Evolutionary conservation across 1,140 invertebrate genomes (phyloP), one percentile per base, ranked within the genome.

Genomic region (Meloidogyne chitwoodi): DNA sequence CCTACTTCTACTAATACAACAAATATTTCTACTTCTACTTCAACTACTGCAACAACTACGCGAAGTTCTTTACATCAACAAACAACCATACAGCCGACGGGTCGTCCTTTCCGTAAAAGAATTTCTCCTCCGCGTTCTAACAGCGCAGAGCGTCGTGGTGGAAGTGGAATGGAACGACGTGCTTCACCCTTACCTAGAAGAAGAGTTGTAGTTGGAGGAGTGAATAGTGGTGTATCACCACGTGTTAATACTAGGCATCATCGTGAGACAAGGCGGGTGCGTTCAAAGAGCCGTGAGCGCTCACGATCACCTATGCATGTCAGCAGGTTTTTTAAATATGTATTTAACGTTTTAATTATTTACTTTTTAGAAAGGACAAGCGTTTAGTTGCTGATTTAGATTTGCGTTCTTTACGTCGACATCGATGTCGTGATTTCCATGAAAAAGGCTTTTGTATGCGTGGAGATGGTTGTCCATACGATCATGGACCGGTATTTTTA

Each of bases 381-480:
- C 74, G 74, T 74, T 22, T 64, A 64, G 71, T 44, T 27, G 68
- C 29, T n/a, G 68, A 73, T 26, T 61, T 73, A 6, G 56, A 73
- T 10, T 48, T 61, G 24, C 71, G 71, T 2, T 73, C 71, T 16
- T 70, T 56, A 16, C 75, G 76, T 22, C 41, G 76, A 26, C 78
- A 80, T 27, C 77, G 77, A 5, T 78, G 77, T 29, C 77, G 77
- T 10, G 77, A 78, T 75, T 78, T 78, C 27, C 76, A 78, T 75
- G 77, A 95, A 88, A 94, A 93, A 88, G 94, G 95, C 2, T 96
- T 93, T 86, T 97, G 95, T 87, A 94, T 96, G 91, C 90, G 93
- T 38, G 95, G 95, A 11, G 94, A 97, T 88, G 90, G 94, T 66
- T 98, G 95, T 88, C 93, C 93, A 22, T 98, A 91, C 90, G 95